Evolutionary conservation across 2,888 invertebrate species (phyloP).

Genomic region (Mesochorus sp.): DNA sequence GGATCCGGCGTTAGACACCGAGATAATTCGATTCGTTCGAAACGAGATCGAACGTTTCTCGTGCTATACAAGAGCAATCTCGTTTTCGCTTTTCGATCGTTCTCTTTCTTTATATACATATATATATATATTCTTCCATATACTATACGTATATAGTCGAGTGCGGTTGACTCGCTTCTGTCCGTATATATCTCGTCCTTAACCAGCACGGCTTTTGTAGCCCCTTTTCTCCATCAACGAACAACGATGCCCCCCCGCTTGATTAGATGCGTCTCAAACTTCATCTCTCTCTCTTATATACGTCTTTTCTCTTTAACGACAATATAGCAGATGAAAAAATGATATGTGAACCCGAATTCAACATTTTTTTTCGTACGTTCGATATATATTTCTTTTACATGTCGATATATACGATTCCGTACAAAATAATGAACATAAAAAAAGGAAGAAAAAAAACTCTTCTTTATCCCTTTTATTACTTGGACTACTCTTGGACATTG

Average conservation of each 20-base stretch:
- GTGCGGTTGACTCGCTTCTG: too few species aligned
- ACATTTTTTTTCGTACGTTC: too few species aligned
- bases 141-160: too few species aligned
- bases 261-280: slow-evolving; percentile 60
- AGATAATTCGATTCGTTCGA: slow-evolving; percentile 57
- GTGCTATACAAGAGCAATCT: slow-evolving; percentile 57
- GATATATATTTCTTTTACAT: too few species aligned
- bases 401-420: too few species aligned
- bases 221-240: slow-evolving; percentile 57
- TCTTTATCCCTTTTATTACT: too few species aligned
- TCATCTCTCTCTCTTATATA: neutral
- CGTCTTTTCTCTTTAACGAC: too few species aligned
- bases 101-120: slow-evolving; percentile 29
- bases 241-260: slow-evolving; percentile 57
- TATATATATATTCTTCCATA: neutral
- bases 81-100: slow-evolving; percentile 60
- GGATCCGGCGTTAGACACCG: slow-evolving; percentile 4
- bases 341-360: too few species aligned
- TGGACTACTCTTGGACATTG: too few species aligned
- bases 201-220: slow-evolving; percentile 66
- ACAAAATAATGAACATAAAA: too few species aligned
- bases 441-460: slow-evolving; percentile 12
- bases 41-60: slow-evolving; percentile 43
- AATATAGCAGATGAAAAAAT: too few species aligned
- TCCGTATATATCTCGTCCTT: slow-evolving; percentile 64